Evolutionary conservation across 2,888 invertebrate species (phyloP), one percentile per base, ranked within the genome.

Genomic region (Meteorus cinctellus): DNA sequence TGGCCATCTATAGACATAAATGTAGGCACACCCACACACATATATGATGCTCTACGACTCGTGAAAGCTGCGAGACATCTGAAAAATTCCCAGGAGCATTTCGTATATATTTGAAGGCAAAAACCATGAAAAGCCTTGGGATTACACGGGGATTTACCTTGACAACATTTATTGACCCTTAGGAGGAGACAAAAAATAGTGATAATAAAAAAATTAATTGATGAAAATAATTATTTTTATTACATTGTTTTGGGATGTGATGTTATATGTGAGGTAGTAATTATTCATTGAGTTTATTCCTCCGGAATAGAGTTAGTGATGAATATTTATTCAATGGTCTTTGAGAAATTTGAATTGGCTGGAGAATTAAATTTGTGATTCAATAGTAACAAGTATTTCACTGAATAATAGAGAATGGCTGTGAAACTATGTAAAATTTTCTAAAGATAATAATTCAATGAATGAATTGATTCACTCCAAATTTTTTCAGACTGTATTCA

Each of bases 21-120:
- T 19, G 19, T 6, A 55, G 1, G 5, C 8, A 55, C n/a, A 4
- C 45, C 8, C 45, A 16, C n/a, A 48, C n/a, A n/a, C n/a, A n/a
- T n/a, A 48, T 4, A n/a, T 48, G 66, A 66, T 36, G 66, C n/a
- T 66, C 41, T 41, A 45, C 41, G 36, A 45, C 19, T 66, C 66
- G 27, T 19, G 66, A 66, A 41, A 41, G 66, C 66, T 66, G 66
- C 16, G 41, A 66, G 19, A 27, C 66, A 66, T 66, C 41, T 14
- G 14, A 41, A n/a, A 66, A 41, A 41, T 24, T 66, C 66, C 41
- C 66, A 66, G 45, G 27, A 45, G 66, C 24, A 66, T 41, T 41
- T 41, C 29, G 24, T 24, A 19, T 36, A 19, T 36, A 24, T 41
- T 27, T 27, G 14, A 45, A 6, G 41, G 36, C 36, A 63, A 41